Base-by-base conservation (phyloP, 2,888 invertebrate species). In the Andrena camellia region DNA sequence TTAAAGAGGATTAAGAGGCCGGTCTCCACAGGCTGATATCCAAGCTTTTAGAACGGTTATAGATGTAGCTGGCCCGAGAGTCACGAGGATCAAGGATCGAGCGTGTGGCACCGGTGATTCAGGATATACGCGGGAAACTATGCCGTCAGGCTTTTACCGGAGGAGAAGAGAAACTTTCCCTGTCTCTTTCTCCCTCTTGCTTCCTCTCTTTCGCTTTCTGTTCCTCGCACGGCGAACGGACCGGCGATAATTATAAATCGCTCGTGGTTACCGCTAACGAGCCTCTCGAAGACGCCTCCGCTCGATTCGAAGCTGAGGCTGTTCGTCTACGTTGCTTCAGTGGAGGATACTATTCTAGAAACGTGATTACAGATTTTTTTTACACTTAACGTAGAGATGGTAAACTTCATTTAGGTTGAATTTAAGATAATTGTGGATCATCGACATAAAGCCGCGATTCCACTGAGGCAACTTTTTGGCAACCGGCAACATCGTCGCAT, bases 171-270 rank as follows among this genome's bases (percentile, higher is more conserved):
- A 69, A 59, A 54, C 42, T 20, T 33, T 54, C 20, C 10, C 35
- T 35, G 42, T 59, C n/a, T 13, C 2, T 59, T 31, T 31, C 20
- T 10, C 13, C 1, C 8, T 31, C 26, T 50, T 7, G 23, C 35
- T 29, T 6, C 17, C 7, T 52, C 13, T 33, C 33, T 52, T 17
- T 17, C 26, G 10, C 31, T 13, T 17, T 42, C 60, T 3, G 66
- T 67, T 6, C 35, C 57, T 59, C 70, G 60, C 59, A 13, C 59
- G 23, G 23, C 57, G 59, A 60, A 81, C 50, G 42, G 31, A 20
- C 50, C 29, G 60, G 63, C 83, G 82, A 82, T 83, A 83, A 83
- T 83, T 83, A 83, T 83, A 83, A 83, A 78, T 83, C 82, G 83
- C 52, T 74, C 63, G 64, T 75, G 80, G 71, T 76, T 64, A 64